Percentiles rank a stretch among this genome's conserved stretches.
phyloP scores from a whole-genome alignment of 2,113 vertebrate genomes.

The Sphyrna mokarran region DNA sequence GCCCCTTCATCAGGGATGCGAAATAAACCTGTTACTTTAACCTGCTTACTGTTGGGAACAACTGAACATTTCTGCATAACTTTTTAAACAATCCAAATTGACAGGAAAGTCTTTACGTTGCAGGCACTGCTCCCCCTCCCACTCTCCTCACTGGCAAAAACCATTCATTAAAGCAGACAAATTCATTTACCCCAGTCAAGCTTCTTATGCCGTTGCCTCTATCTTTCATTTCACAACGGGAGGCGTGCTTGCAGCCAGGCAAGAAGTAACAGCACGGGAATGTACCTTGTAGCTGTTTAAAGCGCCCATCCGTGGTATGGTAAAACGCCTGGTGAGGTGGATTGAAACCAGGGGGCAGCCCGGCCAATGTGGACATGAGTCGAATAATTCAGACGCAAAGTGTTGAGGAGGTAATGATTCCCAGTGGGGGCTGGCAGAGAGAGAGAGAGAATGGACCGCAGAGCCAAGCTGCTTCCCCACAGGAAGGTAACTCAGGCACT shows the following conservation, averaged over 20 bases:
- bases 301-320: constrained; percentile 66
- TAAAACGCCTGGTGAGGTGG: constrained; percentile 61
- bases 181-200: not conserved
- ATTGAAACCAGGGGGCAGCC: constrained; percentile 60
- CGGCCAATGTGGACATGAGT: constrained; percentile 51
- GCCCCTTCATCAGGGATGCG: too few relatives aligned
- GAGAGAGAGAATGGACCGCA: constrained; percentile 39
- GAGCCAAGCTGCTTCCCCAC: not conserved
- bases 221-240: not conserved
- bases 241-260: not conserved
- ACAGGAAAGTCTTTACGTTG: not conserved
- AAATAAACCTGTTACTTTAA: too few relatives aligned
- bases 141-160: too few relatives aligned
- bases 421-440: not conserved
- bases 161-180: not conserved
- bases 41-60: too few relatives aligned
- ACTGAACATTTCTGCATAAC: too few relatives aligned
- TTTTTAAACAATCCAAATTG: not conserved
- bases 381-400: constrained; percentile 46
- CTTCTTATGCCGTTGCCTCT: not conserved
- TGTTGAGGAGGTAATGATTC: constrained; percentile 30
- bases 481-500: not conserved
- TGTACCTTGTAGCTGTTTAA: constrained; percentile 69
- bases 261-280: not conserved
- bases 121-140: not conserved